A percentile compares a stretch with the other conserved stretches of the same genome.
Evolutionary conservation across 2,888 invertebrate genomes (phyloP).

Genomic region (Cyaniris semiargus): DNA sequence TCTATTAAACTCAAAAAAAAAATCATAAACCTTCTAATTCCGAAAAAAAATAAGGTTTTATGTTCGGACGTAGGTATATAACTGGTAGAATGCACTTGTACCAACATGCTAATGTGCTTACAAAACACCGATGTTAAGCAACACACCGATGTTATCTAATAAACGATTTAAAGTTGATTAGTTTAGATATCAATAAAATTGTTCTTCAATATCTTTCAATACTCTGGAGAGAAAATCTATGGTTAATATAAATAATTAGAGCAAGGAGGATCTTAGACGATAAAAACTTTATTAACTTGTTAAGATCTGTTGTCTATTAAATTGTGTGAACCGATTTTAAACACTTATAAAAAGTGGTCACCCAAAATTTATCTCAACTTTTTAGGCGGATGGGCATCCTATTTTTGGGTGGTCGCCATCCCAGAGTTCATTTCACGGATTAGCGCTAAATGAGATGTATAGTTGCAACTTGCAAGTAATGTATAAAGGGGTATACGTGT

Average conservation of each 20-base stretch:
- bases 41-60: no score
- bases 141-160: no score
- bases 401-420: conserved; percentile 68
- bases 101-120: no score
- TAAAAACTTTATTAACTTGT: background rate
- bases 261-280: background rate
- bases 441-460: conserved; percentile 46
- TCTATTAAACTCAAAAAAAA: background rate
- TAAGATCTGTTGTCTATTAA: background rate
- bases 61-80: no score
- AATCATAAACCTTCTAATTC: no score
- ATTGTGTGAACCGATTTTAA: conserved; percentile 1
- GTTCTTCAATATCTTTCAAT: no score
- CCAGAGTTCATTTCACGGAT: conserved; percentile 68
- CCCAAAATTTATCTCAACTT: conserved; percentile 31
- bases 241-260: no score
- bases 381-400: conserved; percentile 46
- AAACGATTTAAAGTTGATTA: no score
- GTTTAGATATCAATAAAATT: no score
- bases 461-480: conserved; percentile 12
- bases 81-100: no score
- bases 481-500: conserved; percentile 3
- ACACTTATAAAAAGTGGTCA: background rate
- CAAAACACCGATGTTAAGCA: no score
- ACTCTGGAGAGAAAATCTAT: no score